phyloP scores from a whole-genome alignment of 2,113 vertebrate genomes.

The Burhinus bistriatus region DNA sequence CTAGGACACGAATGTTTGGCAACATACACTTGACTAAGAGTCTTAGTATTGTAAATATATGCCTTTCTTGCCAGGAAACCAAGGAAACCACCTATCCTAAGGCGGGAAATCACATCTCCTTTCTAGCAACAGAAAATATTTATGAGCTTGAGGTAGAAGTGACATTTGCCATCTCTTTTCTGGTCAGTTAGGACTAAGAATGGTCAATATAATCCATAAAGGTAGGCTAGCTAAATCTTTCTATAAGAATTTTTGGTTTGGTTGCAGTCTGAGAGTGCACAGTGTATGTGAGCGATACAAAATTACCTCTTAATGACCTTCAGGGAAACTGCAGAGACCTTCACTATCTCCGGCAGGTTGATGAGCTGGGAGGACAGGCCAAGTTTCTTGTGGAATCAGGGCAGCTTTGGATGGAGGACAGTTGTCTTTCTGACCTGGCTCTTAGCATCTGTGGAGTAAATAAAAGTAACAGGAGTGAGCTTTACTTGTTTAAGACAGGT shows the following conservation, averaged over 20 bases:
- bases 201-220: background rate
- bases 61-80: slow-evolving; percentile 6
- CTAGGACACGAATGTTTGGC: slow-evolving; percentile 1
- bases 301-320: background rate
- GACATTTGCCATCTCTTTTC: background rate
- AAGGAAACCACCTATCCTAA: background rate
- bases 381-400: background rate
- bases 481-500: background rate
- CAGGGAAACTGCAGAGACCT: background rate
- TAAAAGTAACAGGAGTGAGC: background rate
- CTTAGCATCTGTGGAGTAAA: background rate
- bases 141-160: background rate
- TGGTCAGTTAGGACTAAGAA: background rate
- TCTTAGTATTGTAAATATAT: slow-evolving; percentile 8
- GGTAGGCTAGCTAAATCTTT: background rate
- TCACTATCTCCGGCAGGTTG: fast-evolving
- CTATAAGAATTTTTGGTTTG: background rate
- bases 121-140: background rate
- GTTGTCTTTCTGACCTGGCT: background rate
- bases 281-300: background rate
- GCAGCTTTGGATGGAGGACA: background rate
- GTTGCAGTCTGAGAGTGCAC: background rate
- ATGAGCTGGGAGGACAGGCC: background rate
- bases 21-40: slow-evolving; percentile 14
- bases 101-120: background rate